Percentiles rank a stretch among this genome's conserved stretches.
Evolutionary conservation across 2,113 vertebrate species (phyloP).

Genomic region (Nothoprocta perdicaria): DNA sequence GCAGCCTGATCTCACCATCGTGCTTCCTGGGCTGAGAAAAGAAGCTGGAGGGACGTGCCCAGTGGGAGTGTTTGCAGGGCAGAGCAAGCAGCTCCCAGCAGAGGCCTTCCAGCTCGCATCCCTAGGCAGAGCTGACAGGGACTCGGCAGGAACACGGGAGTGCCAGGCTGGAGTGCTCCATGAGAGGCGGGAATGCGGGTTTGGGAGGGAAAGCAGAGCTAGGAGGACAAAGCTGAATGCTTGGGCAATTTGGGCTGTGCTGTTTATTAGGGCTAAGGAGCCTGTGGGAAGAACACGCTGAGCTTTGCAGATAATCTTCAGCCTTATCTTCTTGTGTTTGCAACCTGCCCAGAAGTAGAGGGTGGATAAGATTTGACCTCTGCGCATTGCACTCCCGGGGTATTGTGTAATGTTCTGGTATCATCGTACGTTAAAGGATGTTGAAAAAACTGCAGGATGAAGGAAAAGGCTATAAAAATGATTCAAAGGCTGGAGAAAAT

Average conservation of each 20-base stretch:
- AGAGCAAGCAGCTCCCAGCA: neutral
- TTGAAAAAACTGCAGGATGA: neutral
- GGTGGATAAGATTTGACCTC: neutral
- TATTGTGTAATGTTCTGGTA: neutral
- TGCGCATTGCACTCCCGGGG: neutral
- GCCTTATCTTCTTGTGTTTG: neutral
- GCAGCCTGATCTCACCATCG: fast-evolving
- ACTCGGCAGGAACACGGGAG: neutral
- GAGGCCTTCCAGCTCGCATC: neutral
- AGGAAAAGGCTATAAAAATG: neutral
- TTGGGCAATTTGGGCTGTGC: neutral
- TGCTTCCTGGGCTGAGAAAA: neutral
- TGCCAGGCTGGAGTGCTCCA: neutral
- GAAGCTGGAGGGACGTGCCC: neutral
- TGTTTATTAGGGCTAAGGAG: neutral
- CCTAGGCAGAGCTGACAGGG: neutral
- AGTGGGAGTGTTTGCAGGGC: neutral
- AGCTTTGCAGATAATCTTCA: neutral
- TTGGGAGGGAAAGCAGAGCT: neutral
- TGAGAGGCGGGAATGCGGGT: neutral
- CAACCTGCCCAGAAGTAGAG: neutral
- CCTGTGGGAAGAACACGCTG: neutral
- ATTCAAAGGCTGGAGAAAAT: neutral
- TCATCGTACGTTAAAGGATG: neutral
- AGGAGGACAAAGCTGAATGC: neutral